Evolutionary conservation across 2,888 invertebrate genomes (phyloP).

Genomic region (Amaurobius ferox): DNA sequence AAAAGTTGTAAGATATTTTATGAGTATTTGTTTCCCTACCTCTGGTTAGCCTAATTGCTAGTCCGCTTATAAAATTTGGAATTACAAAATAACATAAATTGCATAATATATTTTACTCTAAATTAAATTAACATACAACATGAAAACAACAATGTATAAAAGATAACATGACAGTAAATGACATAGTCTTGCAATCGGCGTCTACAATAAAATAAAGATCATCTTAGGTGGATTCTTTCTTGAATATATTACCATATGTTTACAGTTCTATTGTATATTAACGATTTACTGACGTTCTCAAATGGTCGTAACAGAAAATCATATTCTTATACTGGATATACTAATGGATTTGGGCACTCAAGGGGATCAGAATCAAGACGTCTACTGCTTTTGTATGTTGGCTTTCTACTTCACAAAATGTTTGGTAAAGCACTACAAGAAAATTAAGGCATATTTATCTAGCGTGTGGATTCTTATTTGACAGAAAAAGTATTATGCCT

Average conservation of each 20-base stretch:
- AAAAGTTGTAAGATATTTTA: too few species aligned
- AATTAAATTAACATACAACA: too few species aligned
- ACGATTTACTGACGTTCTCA: neutral
- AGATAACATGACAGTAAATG: too few species aligned
- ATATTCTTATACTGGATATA: neutral
- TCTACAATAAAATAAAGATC: neutral
- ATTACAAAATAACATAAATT: too few species aligned
- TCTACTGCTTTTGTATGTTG: constrained; percentile 22
- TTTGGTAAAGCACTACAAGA: constrained; percentile 8
- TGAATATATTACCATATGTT: constrained; percentile 13
- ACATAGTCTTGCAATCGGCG: too few species aligned
- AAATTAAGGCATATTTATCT: constrained; percentile 15
- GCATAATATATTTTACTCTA: too few species aligned
- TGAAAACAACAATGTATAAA: too few species aligned
- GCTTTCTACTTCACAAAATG: constrained; percentile 17
- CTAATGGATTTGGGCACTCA: neutral
- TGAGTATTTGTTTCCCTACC: too few species aligned
- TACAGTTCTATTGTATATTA: neutral
- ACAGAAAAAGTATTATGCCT: too few species aligned
- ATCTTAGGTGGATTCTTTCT: neutral
- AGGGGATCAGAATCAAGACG: neutral
- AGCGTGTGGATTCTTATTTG: neutral
- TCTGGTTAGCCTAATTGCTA: too few species aligned
- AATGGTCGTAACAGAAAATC: constrained; percentile 5
- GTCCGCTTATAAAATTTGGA: too few species aligned